A percentile compares a stretch with the other conserved stretches of the same genome.
phyloP scores from a whole-genome alignment of 2,113 vertebrate genomes.

The Benitochromis conjunctus region DNA sequence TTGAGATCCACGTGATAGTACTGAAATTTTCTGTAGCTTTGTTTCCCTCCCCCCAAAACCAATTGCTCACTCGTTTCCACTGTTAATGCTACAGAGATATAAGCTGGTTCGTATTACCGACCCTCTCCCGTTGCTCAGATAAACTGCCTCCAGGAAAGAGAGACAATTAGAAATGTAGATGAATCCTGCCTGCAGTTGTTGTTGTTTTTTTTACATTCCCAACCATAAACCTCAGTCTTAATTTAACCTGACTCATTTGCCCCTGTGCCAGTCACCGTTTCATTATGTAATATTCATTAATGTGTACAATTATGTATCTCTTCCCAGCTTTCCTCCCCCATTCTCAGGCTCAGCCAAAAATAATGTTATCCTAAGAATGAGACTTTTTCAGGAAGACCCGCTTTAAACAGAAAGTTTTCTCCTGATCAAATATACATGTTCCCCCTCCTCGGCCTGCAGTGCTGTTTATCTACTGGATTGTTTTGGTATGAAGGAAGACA shows the following conservation, averaged over 20 bases:
- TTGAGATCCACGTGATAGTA: neutral
- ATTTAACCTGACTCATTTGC: neutral
- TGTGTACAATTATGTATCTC: neutral
- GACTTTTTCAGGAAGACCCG: conserved; percentile 7
- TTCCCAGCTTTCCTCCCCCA: neutral
- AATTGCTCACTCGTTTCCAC: neutral
- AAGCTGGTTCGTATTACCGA: neutral
- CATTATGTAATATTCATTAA: conserved; percentile 1
- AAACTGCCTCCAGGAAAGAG: neutral
- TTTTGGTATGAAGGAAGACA: neutral
- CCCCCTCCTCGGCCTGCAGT: neutral
- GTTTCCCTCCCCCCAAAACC: neutral
- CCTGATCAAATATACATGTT: neutral
- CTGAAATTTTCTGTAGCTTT: neutral
- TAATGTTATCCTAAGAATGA: neutral
- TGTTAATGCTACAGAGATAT: neutral
- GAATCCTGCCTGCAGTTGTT: neutral
- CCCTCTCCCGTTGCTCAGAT: neutral
- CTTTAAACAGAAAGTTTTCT: neutral
- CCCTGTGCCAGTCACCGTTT: neutral
- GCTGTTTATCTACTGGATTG: neutral
- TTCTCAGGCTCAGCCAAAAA: neutral
- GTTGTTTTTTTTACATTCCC: neutral
- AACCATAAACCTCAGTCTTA: neutral
- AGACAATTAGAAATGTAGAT: neutral